A percentile compares a stretch with the other conserved stretches of the same genome.
Conservation (phyloP, 2,888 invertebrate species). For the Leptopterna dolabrata region DNA sequence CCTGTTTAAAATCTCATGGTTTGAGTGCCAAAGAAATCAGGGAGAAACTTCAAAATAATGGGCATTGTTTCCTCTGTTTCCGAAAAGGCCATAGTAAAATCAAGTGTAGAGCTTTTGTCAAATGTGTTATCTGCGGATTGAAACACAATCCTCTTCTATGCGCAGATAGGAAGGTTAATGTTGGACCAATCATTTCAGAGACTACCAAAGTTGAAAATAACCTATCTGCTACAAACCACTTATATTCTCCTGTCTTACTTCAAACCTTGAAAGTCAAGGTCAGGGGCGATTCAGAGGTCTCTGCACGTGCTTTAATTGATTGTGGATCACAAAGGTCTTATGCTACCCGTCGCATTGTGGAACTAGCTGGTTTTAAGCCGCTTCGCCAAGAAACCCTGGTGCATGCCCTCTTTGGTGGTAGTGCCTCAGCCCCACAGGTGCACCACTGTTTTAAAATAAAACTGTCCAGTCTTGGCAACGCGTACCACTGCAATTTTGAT, state of each 20-base stretch:
- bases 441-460: no score
- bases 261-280: constrained; percentile 34
- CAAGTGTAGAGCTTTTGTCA: background rate
- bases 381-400: background rate
- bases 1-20: constrained; percentile 58
- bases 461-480: background rate
- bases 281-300: background rate
- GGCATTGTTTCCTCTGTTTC: constrained; percentile 63
- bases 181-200: background rate
- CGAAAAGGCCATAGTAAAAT: constrained; percentile 8
- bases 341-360: background rate
- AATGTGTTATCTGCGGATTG: background rate
- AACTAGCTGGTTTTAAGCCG: background rate
- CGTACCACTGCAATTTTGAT: constrained; percentile 15
- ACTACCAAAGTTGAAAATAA: background rate
- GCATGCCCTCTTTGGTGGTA: constrained; percentile 43
- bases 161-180: background rate
- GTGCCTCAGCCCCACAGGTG: background rate
- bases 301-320: constrained; percentile 19
- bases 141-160: background rate
- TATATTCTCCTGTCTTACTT: background rate
- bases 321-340: constrained; percentile 37
- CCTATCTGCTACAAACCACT: background rate
- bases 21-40: constrained; percentile 57
- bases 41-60: constrained; percentile 57